Evolutionary conservation across 2,888 invertebrate species (phyloP).

Genomic region (Pachymerium ferrugineum): DNA sequence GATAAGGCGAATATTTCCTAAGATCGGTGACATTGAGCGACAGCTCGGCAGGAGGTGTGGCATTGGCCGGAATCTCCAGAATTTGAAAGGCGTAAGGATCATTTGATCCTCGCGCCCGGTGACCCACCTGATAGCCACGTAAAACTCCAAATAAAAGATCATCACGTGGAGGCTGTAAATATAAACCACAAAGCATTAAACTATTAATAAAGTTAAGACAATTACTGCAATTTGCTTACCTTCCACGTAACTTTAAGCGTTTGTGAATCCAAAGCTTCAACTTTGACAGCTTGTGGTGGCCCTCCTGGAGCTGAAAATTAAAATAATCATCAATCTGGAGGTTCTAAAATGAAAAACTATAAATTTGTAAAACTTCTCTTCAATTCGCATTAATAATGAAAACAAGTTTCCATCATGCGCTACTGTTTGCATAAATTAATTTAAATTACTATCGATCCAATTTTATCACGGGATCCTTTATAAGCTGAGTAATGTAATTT

Average conservation of each 20-base stretch:
- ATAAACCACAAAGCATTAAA: neutral
- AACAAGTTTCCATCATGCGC: no score
- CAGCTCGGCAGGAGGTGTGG: conserved; percentile 32
- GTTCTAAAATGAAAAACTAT: no score
- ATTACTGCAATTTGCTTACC: conserved; percentile 30
- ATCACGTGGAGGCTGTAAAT: conserved; percentile 56
- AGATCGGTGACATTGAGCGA: conserved; percentile 42
- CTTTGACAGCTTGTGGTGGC: conserved; percentile 43
- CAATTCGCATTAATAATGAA: no score
- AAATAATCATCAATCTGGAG: no score
- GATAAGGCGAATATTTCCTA: conserved; percentile 46
- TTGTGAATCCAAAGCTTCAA: conserved; percentile 45
- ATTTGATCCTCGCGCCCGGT: conserved; percentile 43
- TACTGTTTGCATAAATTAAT: no score
- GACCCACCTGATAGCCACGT: conserved; percentile 69
- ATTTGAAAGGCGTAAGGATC: conserved; percentile 31
- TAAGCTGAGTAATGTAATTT: no score
- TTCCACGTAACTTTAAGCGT: conserved; percentile 47
- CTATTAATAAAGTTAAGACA: neutral
- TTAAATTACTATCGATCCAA: no score
- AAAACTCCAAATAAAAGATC: conserved; percentile 69
- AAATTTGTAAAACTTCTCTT: no score
- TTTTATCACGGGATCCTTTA: no score
- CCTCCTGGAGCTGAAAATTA: conserved; percentile 37
- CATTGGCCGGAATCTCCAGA: conserved; percentile 35